Conservation (phyloP, 2,797 vertebrate species). For the Pteronotus mesoamericanus region DNA sequence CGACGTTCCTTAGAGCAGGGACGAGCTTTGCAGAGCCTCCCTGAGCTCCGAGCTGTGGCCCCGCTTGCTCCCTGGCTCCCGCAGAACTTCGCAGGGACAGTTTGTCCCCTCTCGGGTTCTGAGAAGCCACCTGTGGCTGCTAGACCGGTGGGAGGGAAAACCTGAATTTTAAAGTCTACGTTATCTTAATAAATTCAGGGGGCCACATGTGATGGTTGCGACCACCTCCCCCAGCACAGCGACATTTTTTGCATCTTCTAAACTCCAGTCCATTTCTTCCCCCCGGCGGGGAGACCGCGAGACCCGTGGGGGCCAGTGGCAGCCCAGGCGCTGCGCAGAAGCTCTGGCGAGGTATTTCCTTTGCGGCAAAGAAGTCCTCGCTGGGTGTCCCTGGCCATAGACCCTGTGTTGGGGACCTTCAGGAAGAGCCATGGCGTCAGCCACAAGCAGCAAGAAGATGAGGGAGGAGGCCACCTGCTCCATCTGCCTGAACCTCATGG, state of each 20-base stretch:
- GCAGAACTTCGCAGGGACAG: neutral
- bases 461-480: conserved; percentile 44
- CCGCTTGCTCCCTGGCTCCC: neutral
- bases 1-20: neutral
- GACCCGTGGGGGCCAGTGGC: neutral
- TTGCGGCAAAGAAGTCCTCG: neutral
- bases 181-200: neutral
- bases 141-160: neutral
- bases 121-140: neutral
- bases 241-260: neutral
- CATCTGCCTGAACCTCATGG: conserved; percentile 52
- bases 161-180: neutral
- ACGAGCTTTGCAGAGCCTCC: neutral
- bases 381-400: neutral
- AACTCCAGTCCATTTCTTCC: neutral
- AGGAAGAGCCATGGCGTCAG: conserved; percentile 1
- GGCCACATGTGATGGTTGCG: neutral
- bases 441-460: neutral
- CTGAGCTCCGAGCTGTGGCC: neutral
- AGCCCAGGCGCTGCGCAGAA: neutral
- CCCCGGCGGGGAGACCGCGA: neutral
- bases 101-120: neutral
- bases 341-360: neutral
- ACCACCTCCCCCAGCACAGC: neutral
- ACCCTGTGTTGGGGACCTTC: neutral